Evolutionary conservation across 2,888 invertebrate species (phyloP).

Genomic region (Drosophila subquinaria): DNA sequence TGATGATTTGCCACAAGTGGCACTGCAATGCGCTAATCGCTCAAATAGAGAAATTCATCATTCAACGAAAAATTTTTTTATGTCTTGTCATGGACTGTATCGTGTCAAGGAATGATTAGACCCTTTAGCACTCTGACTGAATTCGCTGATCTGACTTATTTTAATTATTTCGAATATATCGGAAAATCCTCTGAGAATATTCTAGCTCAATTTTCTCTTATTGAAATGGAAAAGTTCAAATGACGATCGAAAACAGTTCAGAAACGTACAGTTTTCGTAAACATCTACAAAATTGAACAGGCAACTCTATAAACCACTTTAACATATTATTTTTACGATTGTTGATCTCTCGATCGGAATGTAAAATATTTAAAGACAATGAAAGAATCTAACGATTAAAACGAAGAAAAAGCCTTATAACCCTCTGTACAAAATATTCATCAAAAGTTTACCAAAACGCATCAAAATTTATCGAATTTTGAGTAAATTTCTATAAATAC

Average conservation of each 20-base stretch:
- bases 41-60: slow-evolving; percentile 42
- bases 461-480: too few relatives aligned
- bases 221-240: neutral
- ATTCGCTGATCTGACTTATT: slow-evolving; percentile 1
- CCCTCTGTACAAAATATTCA: neutral
- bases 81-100: slow-evolving; percentile 29
- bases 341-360: neutral
- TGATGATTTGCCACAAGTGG: slow-evolving; percentile 1
- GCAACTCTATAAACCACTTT: neutral
- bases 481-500: too few relatives aligned
- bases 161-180: neutral
- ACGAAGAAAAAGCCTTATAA: neutral
- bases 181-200: neutral
- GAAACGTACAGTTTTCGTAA: neutral
- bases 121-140: neutral
- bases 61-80: slow-evolving; percentile 3
- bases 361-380: neutral
- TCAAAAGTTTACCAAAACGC: too few relatives aligned
- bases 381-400: neutral
- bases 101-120: slow-evolving; percentile 7
- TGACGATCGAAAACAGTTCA: neutral
- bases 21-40: slow-evolving; percentile 22
- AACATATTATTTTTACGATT: neutral
- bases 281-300: neutral
- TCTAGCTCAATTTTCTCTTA: neutral